Percentiles rank a stretch among this genome's conserved stretches.
Evolutionary conservation across 1,140 invertebrate genomes (phyloP).

Genomic region (Heterodera carotae): DNA sequence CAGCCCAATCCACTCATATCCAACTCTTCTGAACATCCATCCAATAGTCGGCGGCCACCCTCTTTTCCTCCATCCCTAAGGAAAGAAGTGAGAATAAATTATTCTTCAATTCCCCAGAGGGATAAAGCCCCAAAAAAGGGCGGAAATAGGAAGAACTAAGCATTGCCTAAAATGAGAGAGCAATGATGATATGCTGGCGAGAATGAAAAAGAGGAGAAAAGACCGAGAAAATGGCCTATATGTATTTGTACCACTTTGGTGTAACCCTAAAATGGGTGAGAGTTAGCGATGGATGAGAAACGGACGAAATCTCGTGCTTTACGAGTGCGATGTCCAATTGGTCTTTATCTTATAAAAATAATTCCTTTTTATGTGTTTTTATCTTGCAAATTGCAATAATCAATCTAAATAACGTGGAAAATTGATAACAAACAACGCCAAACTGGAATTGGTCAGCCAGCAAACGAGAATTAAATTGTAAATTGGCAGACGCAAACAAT

Average conservation of each 20-base stretch:
- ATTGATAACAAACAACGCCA: not conserved
- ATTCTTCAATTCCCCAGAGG: slow-evolving; percentile 13
- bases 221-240: not conserved
- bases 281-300: too few species aligned
- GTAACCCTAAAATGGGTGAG: not conserved
- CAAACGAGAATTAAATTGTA: not conserved
- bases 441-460: not conserved
- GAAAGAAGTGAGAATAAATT: slow-evolving; percentile 12
- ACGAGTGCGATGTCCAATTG: too few species aligned
- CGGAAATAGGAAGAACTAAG: not conserved
- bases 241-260: not conserved
- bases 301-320: too few species aligned
- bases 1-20: not conserved
- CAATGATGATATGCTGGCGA: not conserved
- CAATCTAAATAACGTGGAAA: not conserved
- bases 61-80: not conserved
- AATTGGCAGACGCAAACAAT: not conserved
- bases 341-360: too few species aligned
- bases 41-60: too few species aligned
- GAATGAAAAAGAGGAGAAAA: not conserved
- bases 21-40: not conserved
- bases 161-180: not conserved
- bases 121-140: slow-evolving; percentile 6
- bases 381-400: not conserved
- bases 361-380: not conserved